Base-by-base conservation (phyloP, 2,888 invertebrate species). In the Ormyrus thymus region DNA sequence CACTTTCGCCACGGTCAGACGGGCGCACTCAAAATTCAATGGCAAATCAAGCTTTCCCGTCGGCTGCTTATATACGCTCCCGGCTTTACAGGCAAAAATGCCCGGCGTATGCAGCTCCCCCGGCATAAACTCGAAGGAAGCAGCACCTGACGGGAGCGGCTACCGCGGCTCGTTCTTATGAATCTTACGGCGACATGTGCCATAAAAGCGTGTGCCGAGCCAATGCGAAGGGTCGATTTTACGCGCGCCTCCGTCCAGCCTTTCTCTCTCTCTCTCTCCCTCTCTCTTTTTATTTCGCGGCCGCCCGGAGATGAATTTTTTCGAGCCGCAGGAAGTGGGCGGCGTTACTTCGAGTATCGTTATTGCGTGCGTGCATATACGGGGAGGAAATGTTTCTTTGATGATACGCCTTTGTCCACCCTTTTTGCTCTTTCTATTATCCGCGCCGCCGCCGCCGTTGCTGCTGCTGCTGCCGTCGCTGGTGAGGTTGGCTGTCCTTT, bases 311-410 rank as follows among this genome's bases (percentile, higher is more conserved):
- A 43, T 15, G 43, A 45, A 51, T 61, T 75, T 76, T 68, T 46
- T 29, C 6, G 4, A 29, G 65, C 29, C 10, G 59, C 69, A 71
- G 77, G 77, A 77, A 64, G 71, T 71, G 71, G 77, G 77, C 77
- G 72, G 69, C 48, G 51, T 48, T 68, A 15, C 65, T 46, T 51
- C 62, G 65, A 65, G 65, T 77, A 77, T 71, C 65, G 71, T 65
- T 77, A 74, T 59, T 45, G 15, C 48, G 76, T 10, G 62, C 58
- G 61, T n/a, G 50, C 13, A 13, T 55, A 6, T 8, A 53, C 48
- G 62, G 71, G 58, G 77, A 76, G 62, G 68, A 64, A 70, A 64
- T 69, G 69, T 43, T 62, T 66, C 77, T 66, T 77, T 72, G 65
- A 77, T 77, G 65, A 71, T 77, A 72, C 65, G 65, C 53, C 59